A percentile compares a stretch with the other conserved stretches of the same genome.
phyloP scores from a whole-genome alignment of 1,140 invertebrate species.

The Solenopsis fugax region DNA sequence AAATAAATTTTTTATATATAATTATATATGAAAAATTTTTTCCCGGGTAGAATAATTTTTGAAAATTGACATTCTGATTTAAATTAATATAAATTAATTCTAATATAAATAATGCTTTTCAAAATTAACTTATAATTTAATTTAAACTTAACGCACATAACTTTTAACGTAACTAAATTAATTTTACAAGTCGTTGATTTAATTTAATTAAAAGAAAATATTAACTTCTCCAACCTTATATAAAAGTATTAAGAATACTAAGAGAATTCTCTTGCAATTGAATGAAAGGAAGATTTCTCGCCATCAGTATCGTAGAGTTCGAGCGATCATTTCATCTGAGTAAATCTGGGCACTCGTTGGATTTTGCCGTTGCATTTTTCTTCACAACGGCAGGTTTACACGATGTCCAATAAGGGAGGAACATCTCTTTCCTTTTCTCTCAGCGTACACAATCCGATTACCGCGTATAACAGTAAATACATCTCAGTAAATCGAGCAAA shows the following conservation, averaged over 20 bases:
- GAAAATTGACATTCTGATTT: too few species aligned
- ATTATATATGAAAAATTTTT: too few species aligned
- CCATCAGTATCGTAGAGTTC: neutral
- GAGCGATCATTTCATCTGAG: neutral
- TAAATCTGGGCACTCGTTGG: slow-evolving; percentile 19
- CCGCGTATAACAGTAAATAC: slow-evolving; percentile 45
- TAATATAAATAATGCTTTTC: too few species aligned
- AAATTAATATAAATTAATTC: too few species aligned
- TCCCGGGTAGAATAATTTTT: too few species aligned
- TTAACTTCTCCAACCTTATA: too few species aligned
- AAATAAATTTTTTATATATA: too few species aligned
- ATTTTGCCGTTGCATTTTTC: slow-evolving; percentile 29
- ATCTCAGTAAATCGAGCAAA: slow-evolving; percentile 41
- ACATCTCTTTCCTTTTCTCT: neutral
- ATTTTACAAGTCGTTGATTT: too few species aligned
- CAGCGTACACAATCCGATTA: slow-evolving; percentile 50
- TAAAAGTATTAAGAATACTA: neutral
- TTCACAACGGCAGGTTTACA: slow-evolving; percentile 30
- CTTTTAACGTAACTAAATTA: too few species aligned
- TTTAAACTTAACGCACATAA: too few species aligned
- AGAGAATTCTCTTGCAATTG: neutral
- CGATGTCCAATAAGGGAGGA: slow-evolving; percentile 41
- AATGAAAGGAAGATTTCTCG: neutral
- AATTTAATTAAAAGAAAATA: too few species aligned
- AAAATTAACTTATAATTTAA: too few species aligned